These are phyloP conservation scores for Drosophila subquinaria DNA, from an alignment of 2,888 invertebrate species.

Conservation along the genomic window DNA sequence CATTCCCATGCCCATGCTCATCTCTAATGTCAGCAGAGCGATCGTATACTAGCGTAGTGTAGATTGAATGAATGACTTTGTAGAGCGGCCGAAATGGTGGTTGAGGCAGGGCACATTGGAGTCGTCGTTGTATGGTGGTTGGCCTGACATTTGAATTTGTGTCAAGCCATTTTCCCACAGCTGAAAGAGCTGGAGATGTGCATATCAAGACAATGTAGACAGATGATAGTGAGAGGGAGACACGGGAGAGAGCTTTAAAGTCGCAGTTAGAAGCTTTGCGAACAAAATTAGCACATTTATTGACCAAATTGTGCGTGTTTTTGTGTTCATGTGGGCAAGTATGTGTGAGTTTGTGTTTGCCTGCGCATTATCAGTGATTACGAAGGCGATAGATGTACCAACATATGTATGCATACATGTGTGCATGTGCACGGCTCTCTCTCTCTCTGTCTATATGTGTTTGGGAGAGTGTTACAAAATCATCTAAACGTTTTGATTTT, in stretches of 20 bases:
- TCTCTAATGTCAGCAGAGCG: slow-evolving; percentile 54
- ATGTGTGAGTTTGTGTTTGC: slow-evolving; percentile 35
- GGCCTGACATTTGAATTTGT: slow-evolving; percentile 50
- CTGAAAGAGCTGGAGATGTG: slow-evolving; percentile 12
- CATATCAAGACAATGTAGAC: slow-evolving; percentile 7
- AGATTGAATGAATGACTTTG: slow-evolving; percentile 57
- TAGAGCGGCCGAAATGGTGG: slow-evolving; percentile 30
- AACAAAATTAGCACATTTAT: slow-evolving; percentile 68
- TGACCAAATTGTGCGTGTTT: slow-evolving; percentile 53
- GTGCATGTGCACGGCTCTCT: slow-evolving; percentile 13
- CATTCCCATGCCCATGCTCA: slow-evolving; percentile 44
- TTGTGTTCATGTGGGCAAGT: slow-evolving; percentile 21
- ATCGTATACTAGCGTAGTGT: slow-evolving; percentile 38
- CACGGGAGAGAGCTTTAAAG: slow-evolving; percentile 14
- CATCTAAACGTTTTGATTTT: neutral
- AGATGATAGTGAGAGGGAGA: slow-evolving; percentile 10
- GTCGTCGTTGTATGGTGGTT: slow-evolving; percentile 21
- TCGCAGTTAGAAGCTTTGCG: slow-evolving; percentile 25
- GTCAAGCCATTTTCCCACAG: slow-evolving; percentile 38
- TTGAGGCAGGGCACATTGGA: neutral
- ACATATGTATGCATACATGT: slow-evolving; percentile 22
- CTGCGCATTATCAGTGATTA: slow-evolving; percentile 64
- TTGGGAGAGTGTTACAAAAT: slow-evolving; percentile 36
- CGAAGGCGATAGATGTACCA: slow-evolving; percentile 47
- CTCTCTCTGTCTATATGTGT: neutral